Percentiles rank a stretch among this genome's conserved stretches.
Evolutionary conservation across 1,140 invertebrate species (phyloP).

Genomic region (Musca domestica): DNA sequence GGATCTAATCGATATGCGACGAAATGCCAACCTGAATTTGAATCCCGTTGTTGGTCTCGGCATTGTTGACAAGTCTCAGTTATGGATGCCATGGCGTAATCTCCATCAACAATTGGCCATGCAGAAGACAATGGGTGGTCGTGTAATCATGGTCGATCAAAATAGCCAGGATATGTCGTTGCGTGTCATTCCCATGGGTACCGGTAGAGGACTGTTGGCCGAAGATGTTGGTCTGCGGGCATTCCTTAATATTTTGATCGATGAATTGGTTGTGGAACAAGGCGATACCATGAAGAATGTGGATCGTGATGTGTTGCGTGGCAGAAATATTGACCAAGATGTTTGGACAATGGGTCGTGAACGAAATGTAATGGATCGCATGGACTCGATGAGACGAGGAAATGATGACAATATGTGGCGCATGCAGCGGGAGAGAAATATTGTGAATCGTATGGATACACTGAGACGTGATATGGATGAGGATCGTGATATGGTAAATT

Average conservation of each 20-base stretch:
- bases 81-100: constrained; percentile 41
- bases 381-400: neutral
- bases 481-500: no score
- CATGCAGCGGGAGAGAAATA: neutral
- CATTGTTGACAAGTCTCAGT: neutral
- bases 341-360: neutral
- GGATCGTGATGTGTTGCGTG: no score
- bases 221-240: constrained; percentile 41
- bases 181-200: neutral
- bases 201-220: constrained; percentile 29
- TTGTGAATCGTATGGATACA: neutral
- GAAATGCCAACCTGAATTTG: neutral
- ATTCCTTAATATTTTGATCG: constrained; percentile 38
- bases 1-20: constrained; percentile 32
- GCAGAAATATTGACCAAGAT: neutral
- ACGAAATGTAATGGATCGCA: neutral
- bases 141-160: neutral
- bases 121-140: constrained; percentile 17
- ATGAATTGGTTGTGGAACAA: constrained; percentile 34
- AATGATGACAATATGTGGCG: neutral
- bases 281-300: neutral
- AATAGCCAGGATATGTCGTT: neutral
- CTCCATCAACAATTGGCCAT: constrained; percentile 35
- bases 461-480: neutral
- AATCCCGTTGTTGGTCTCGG: neutral